phyloP scores from a whole-genome alignment of 2,797 vertebrate species.

The Tenualosa ilisha region DNA sequence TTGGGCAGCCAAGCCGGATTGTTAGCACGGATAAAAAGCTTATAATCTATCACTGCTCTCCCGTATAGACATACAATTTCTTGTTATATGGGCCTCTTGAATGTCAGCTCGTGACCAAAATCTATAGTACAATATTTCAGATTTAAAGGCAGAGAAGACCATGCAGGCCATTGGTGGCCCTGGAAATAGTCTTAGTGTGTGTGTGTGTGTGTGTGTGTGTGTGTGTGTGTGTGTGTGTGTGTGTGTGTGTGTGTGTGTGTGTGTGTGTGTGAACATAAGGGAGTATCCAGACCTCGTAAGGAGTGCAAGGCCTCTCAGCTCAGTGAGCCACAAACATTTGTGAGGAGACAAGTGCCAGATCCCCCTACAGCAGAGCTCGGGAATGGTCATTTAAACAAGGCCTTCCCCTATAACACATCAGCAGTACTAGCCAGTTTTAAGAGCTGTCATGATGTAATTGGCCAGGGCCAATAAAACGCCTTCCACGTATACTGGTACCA shows the following conservation, averaged over 20 bases:
- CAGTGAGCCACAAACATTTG: slow-evolving; percentile 29
- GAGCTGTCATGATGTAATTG: neutral
- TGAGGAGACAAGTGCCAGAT: slow-evolving; percentile 21
- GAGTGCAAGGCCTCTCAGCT: slow-evolving; percentile 34
- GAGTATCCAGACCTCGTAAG: slow-evolving; percentile 30
- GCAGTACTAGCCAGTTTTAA: neutral
- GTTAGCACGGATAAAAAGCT: slow-evolving; percentile 63
- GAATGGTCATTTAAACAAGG: neutral
- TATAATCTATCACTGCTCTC: slow-evolving; percentile 50
- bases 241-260: neutral
- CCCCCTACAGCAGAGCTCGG: neutral
- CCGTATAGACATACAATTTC: slow-evolving; percentile 32
- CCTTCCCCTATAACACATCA: neutral
- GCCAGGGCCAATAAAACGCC: neutral
- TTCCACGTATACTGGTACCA: slow-evolving; percentile 6
- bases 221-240: neutral
- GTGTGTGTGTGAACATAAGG: neutral
- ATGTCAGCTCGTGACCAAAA: slow-evolving; percentile 24
- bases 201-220: slow-evolving; percentile 7
- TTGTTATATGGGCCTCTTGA: slow-evolving; percentile 30
- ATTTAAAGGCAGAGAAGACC: neutral
- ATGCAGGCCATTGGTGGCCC: neutral
- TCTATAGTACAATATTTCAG: neutral
- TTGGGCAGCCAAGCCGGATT: slow-evolving; percentile 59
- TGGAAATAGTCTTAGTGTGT: neutral